phyloP scores from a whole-genome alignment of 2,113 vertebrate genomes.

The Ciconia stormi region DNA sequence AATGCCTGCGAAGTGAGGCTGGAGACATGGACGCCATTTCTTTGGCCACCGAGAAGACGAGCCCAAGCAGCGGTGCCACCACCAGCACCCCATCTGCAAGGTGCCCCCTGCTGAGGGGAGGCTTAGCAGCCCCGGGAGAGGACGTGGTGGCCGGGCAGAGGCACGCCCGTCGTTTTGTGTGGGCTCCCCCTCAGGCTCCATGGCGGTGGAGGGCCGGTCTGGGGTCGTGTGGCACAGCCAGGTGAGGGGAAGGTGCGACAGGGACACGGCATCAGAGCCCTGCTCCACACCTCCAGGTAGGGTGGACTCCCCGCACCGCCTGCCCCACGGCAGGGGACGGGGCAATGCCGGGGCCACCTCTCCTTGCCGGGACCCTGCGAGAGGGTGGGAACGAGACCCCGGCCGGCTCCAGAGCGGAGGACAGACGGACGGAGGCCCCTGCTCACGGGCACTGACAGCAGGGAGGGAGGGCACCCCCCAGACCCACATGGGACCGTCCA shows the following conservation, averaged over 20 bases:
- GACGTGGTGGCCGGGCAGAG: accelerated
- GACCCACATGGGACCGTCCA: not conserved
- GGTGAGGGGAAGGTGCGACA: not conserved
- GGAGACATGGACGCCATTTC: accelerated
- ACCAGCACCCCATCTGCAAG: accelerated
- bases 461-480: accelerated
- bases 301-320: not conserved
- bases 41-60: accelerated
- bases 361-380: not conserved
- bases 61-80: not conserved
- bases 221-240: not conserved
- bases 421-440: not conserved
- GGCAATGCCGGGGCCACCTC: not conserved
- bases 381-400: too few species aligned
- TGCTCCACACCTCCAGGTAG: accelerated
- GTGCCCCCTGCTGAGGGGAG: accelerated
- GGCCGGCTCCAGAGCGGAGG: not conserved
- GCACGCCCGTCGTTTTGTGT: accelerated
- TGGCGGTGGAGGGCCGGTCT: accelerated
- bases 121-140: accelerated
- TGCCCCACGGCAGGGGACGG: not conserved
- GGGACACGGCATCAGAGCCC: too few species aligned
- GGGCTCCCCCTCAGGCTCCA: not conserved
- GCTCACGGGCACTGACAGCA: not conserved
- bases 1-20: accelerated